Conservation (phyloP, 2,888 invertebrate genomes). For the Leptinotarsa juncta region DNA sequence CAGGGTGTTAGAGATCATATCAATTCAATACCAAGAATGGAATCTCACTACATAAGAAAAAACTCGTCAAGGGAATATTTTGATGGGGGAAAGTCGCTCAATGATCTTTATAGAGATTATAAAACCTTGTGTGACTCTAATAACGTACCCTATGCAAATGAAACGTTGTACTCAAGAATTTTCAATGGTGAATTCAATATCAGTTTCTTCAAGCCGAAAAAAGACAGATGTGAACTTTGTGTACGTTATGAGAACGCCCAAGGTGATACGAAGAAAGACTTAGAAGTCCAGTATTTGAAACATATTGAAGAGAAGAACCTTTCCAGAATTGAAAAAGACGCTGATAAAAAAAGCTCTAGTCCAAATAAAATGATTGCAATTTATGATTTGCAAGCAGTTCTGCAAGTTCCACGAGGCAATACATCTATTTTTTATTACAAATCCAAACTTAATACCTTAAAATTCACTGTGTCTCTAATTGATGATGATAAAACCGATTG, state of each 20-base stretch:
- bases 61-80: constrained; percentile 41
- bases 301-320: constrained; percentile 41
- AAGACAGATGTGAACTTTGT: constrained; percentile 42
- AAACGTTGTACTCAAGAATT: constrained; percentile 35
- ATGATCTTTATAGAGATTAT: constrained; percentile 49
- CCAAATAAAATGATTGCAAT: constrained; percentile 38
- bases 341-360: constrained; percentile 39
- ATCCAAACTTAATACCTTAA: constrained; percentile 45
- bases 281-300: background rate
- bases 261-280: constrained; percentile 35
- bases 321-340: constrained; percentile 44
- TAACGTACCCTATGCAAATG: constrained; percentile 37
- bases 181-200: constrained; percentile 46
- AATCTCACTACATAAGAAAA: constrained; percentile 28
- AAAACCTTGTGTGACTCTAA: constrained; percentile 35
- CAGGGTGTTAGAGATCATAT: background rate
- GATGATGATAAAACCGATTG: too few relatives aligned
- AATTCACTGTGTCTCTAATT: constrained; percentile 46
- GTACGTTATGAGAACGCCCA: constrained; percentile 29
- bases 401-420: constrained; percentile 47
- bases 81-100: constrained; percentile 48
- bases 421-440: constrained; percentile 49
- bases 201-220: constrained; percentile 44
- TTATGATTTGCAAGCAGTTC: constrained; percentile 48
- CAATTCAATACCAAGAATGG: constrained; percentile 27